Base-by-base conservation (phyloP, 2,888 invertebrate species). In the Macaria liturata region DNA sequence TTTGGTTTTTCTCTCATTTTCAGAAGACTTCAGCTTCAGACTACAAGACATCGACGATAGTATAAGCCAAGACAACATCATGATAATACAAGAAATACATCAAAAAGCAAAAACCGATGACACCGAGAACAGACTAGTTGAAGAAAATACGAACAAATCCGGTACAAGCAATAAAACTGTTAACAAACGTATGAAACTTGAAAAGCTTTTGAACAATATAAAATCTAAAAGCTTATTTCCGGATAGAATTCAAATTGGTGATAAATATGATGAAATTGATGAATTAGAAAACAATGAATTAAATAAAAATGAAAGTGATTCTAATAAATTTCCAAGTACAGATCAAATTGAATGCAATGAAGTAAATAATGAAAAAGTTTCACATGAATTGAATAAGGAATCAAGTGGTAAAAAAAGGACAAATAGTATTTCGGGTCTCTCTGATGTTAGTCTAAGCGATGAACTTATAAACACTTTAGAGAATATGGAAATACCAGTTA, bases 171-270 rank as follows among this genome's bases (percentile, higher is more conserved):
- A 62, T 31, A 32, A 53, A 40, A 59, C 59, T 44, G 65, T 71
- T 0, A 75, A 76, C 6, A 88, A 86, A 61, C 73, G 80, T 7
- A 75, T 59, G 0, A 89, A 88, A 67, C 59, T 91, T 39, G 89
- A 90, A 72, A 68, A 63, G 32, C 54, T 82, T 4, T 57, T 82
- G 47, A 75, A 75, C 6, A 78, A 71, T 57, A 78, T 89, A 9
- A 86, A 81, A 67, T 30, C 20, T 9, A 61, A 45, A 30, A 44
- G 49, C 20, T 20, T 20, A 20, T 20, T 20, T 20, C 20, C 20
- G 20, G 20, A 20, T 20, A 20, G 20, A 7, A 34, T 20, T 30
- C 83, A 74, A 65, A 9, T 3, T 39, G 30, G 2, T 8, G 30
- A 45, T 7, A 6, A 30, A 45, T 30, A 45, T 45, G 20, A 44